A percentile compares a stretch with the other conserved stretches of the same genome.
phyloP scores from a whole-genome alignment of 2,113 vertebrate genomes.

The Orthonyx spaldingii region DNA sequence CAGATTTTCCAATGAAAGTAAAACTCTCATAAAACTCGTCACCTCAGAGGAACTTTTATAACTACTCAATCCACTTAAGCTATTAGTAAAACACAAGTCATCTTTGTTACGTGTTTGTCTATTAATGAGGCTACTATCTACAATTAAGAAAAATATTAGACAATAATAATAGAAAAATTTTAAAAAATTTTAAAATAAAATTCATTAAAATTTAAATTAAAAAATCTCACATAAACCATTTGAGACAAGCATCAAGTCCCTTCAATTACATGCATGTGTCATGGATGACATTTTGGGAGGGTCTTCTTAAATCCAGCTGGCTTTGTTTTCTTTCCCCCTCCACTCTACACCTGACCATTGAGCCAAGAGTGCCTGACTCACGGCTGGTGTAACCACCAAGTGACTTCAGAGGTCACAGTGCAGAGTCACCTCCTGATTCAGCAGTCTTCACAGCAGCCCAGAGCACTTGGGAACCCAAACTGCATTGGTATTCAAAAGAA shows the following conservation, averaged over 20 bases:
- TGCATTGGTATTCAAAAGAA: neutral
- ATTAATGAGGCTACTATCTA: neutral
- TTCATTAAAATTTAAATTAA: no score
- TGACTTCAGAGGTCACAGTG: neutral
- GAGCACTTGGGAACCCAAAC: neutral
- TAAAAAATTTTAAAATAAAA: no score
- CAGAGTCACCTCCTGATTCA: neutral
- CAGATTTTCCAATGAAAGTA: neutral
- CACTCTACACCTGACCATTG: accelerated
- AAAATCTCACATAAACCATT: neutral
- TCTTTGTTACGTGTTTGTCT: neutral
- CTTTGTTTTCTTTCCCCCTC: neutral
- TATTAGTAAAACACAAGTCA: neutral
- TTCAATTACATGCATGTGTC: neutral
- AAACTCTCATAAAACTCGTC: neutral
- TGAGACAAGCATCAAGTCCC: neutral
- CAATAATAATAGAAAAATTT: neutral
- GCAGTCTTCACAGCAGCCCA: neutral
- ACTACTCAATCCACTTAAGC: neutral
- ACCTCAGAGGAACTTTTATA: neutral
- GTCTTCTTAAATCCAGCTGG: neutral
- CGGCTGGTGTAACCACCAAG: accelerated
- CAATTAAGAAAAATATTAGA: neutral
- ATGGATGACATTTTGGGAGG: neutral
- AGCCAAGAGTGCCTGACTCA: neutral